These are phyloP conservation scores for Tuberolachnus salignus DNA, from an alignment of 2,888 invertebrate species.

Conservation along the genomic window DNA sequence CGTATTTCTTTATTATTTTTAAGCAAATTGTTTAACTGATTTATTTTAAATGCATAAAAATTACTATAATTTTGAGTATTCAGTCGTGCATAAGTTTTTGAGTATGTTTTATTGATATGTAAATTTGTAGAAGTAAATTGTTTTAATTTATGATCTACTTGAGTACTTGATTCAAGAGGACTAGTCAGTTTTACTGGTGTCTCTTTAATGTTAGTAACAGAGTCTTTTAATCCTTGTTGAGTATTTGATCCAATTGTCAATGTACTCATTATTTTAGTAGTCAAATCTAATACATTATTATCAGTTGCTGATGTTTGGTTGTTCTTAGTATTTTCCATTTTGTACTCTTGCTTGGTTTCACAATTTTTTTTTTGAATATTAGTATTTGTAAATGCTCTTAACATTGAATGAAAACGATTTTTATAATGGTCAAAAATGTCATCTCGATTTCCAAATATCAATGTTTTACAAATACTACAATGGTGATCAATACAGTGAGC, in stretches of 20 bases:
- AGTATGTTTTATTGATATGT: not conserved
- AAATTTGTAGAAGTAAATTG: not conserved
- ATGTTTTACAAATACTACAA: conserved; percentile 50
- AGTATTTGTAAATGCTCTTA: not conserved
- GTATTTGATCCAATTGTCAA: not conserved
- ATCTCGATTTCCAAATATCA: conserved; percentile 34
- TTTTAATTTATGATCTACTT: not conserved
- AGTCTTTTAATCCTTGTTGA: not conserved
- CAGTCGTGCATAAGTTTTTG: not conserved
- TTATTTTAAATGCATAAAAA: conserved; percentile 15
- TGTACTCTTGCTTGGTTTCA: not conserved
- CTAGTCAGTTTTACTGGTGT: too few species aligned
- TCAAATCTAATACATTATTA: not conserved
- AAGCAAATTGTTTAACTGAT: not conserved
- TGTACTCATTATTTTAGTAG: conserved; percentile 2
- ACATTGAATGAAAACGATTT: conserved; percentile 38
- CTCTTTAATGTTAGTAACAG: not conserved
- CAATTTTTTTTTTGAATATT: not conserved
- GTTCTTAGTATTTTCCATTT: conserved; percentile 1
- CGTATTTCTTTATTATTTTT: conserved; percentile 5
- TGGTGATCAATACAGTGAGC: conserved; percentile 14
- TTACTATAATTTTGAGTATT: conserved; percentile 14
- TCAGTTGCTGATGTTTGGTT: not conserved
- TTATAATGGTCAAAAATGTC: conserved; percentile 48
- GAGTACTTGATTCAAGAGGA: not conserved